Conservation (phyloP, 2,888 invertebrate genomes). For the Mesorhabditis sp. region DNA sequence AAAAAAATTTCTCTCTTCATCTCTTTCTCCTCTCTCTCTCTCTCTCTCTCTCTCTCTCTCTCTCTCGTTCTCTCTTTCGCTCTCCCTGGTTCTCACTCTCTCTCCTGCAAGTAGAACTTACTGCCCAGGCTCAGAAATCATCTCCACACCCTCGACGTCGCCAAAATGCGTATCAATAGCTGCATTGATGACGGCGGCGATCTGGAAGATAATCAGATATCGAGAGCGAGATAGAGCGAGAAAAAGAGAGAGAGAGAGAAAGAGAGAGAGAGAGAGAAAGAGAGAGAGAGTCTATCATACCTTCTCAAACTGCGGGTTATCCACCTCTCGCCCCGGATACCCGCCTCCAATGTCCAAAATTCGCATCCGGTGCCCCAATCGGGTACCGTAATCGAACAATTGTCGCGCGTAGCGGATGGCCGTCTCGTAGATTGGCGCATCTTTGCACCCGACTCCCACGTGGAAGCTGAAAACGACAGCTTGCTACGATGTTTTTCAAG, state of each 20-base stretch:
- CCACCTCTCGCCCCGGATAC: constrained; percentile 72
- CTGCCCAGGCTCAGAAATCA: constrained; percentile 94
- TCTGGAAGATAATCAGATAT: constrained; percentile 62
- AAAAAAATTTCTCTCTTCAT: too few relatives aligned
- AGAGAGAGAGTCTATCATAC: constrained; percentile 57
- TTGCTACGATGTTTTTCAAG: constrained; percentile 10
- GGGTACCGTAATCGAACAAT: constrained; percentile 72
- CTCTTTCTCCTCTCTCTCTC: constrained; percentile 63
- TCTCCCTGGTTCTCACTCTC: too few relatives aligned
- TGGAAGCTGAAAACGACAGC: constrained; percentile 52
- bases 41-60: too few relatives aligned
- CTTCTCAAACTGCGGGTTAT: constrained; percentile 70
- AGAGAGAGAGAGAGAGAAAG: too few relatives aligned
- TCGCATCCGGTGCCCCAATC: constrained; percentile 74
- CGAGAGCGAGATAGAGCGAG: neutral
- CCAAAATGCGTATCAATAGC: constrained; percentile 80
- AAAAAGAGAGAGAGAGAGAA: too few relatives aligned
- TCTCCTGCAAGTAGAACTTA: neutral
- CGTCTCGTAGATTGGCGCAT: constrained; percentile 73
- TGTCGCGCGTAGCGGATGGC: constrained; percentile 74
- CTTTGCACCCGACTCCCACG: constrained; percentile 59
- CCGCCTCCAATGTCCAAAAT: constrained; percentile 84
- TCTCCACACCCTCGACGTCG: constrained; percentile 67
- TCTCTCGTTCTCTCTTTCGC: too few relatives aligned
- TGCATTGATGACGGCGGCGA: constrained; percentile 75